A percentile compares a stretch with the other conserved stretches of the same genome.
Evolutionary conservation across 1,140 invertebrate genomes (phyloP).

Genomic region (Copidosoma floridanum): DNA sequence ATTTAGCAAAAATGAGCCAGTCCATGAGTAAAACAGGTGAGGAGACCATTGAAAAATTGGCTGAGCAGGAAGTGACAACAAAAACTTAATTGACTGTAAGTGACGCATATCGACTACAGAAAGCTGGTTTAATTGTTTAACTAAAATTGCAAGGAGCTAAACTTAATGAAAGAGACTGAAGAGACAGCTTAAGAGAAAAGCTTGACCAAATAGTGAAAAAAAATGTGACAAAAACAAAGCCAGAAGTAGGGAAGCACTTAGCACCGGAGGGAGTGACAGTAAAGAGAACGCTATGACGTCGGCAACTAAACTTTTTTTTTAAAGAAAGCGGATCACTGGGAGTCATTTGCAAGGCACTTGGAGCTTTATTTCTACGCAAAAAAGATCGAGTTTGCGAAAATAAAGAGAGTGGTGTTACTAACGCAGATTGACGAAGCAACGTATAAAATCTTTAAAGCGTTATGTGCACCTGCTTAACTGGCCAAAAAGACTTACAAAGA

Average conservation of each 20-base stretch:
- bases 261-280: not conserved
- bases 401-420: conserved; percentile 7
- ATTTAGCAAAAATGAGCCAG: no score
- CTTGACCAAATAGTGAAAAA: not conserved
- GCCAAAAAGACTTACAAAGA: no score
- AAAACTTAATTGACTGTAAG: not conserved
- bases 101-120: not conserved
- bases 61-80: no score
- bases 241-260: no score
- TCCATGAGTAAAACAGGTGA: no score
- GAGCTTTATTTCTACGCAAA: conserved; percentile 15
- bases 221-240: no score
- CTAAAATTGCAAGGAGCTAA: not conserved
- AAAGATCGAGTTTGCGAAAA: not conserved
- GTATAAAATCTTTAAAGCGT: no score
- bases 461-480: no score
- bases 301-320: not conserved
- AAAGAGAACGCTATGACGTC: not conserved
- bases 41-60: no score
- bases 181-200: not conserved
- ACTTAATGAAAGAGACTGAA: not conserved
- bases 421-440: conserved; percentile 5
- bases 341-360: conserved; percentile 6
- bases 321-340: no score
- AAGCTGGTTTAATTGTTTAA: not conserved